A percentile compares a stretch with the other conserved stretches of the same genome.
Evolutionary conservation across 2,888 invertebrate genomes (phyloP).

Genomic region (Apamea crenata): DNA sequence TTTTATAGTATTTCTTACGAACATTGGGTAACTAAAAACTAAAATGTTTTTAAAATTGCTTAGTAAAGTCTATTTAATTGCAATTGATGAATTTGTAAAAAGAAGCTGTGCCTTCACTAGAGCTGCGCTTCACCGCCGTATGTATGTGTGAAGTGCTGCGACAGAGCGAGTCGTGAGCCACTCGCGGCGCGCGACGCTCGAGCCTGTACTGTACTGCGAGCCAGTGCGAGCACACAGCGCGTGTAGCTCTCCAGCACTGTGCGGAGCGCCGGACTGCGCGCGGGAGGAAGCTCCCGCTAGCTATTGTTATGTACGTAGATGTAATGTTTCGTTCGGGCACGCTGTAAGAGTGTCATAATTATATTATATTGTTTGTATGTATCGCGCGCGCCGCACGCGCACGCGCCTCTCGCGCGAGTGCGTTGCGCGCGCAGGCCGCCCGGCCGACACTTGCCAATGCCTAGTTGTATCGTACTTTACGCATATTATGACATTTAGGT

Average conservation of each 20-base stretch:
- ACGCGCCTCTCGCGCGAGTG: conserved; percentile 69
- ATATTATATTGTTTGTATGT: conserved; percentile 72
- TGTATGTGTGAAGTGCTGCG: background rate
- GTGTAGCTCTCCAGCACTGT: background rate
- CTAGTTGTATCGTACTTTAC: conserved; percentile 80
- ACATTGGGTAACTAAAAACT: conserved; percentile 4
- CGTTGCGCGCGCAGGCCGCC: conserved; percentile 76
- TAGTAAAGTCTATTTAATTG: conserved; percentile 41
- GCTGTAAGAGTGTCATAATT: conserved; percentile 82
- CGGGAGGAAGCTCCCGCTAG: background rate
- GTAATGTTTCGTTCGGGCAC: conserved; percentile 71
- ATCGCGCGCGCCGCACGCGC: conserved; percentile 64
- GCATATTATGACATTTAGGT: conserved; percentile 75
- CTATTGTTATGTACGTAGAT: conserved; percentile 35
- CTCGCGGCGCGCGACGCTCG: background rate
- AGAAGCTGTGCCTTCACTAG: conserved; percentile 43
- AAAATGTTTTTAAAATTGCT: conserved; percentile 33
- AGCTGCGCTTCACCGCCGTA: conserved; percentile 10
- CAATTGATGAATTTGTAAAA: conserved; percentile 24
- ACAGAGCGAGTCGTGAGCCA: background rate
- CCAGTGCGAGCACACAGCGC: too few species aligned
- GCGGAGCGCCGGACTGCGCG: background rate
- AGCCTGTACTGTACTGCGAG: background rate
- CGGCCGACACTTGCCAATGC: conserved; percentile 87
- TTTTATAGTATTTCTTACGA: conserved; percentile 52